Evolutionary conservation across 2,888 invertebrate species (phyloP), one percentile per base, ranked within the genome.

Genomic region (Criorhina ranunculi): DNA sequence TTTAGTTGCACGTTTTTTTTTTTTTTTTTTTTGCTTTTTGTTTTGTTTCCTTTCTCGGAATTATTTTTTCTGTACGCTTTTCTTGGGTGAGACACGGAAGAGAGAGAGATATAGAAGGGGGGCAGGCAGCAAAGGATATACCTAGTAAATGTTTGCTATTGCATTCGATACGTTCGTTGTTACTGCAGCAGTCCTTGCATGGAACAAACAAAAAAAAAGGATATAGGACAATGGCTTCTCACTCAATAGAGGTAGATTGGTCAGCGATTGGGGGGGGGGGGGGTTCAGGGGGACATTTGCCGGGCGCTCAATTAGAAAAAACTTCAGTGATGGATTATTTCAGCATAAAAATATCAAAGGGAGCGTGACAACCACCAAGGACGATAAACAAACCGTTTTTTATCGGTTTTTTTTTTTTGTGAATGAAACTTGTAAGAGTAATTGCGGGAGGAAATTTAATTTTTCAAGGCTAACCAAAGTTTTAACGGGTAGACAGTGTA

Each of bases 211-310:
- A n/a, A n/a, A 51, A 31, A 29, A 29, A 69, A 49, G 57, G 83
- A 83, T 78, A 44, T 78, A 78, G 78, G 83, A 78, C 83, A 78
- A 83, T 83, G 78, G 83, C 66, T 49, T n/a, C 60, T 78, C 35
- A 40, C 44, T 64, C 33, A 49, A 53, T 59, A 59, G 44, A 44
- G 49, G 6, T 33, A 7, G 76, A 37, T 53, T 37, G 35, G 44
- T 12, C 59, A 31, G 17, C 29, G n/a, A 11, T 40, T 11, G 51
- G 60, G 1, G 15, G 11, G 3, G n/a, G 66, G 7, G 19, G n/a
- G 29, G 24, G 24, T n/a, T 6, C 24, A 9, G 31, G 17, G 24
- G 15, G 24, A 8, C 33, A 33, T 60, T 67, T 66, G 49, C 55
- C 31, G 72, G 62, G 35, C 11, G 60, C 37, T 67, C 66, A 73